Base-by-base conservation (phyloP, 2,113 vertebrate species). In the Beaufortia kweichowensis region DNA sequence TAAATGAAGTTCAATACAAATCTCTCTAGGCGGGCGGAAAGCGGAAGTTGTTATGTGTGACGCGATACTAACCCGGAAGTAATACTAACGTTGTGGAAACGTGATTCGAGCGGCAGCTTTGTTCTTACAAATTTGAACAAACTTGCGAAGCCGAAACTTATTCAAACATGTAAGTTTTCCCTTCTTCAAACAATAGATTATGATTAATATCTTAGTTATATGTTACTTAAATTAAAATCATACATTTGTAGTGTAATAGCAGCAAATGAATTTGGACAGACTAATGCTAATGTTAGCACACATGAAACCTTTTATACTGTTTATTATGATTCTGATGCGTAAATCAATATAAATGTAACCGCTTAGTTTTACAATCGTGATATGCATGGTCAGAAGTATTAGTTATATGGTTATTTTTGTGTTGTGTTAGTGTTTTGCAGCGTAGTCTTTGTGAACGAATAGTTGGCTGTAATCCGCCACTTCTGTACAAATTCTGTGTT, bases 251-350 rank as follows among this genome's bases (percentile, higher is more conserved):
- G 1, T 26, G 11, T 7, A 6, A 28, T 19, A 2, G 1, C 23
- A 4, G 21, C 23, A 28, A 43, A 3, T 33, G 15, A 14, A 56
- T 19, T 24, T 24, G 35, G 50, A 1, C 55, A 24, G 1, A 39
- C 24, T 48, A 12, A 46, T 61, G 57, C 71, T 74, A 74, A 48
- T 46, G 26, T 48, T 73, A 73, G 70, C 53, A 53, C 19, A 21
- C 56, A 61, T 4, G 21, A 24, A 15, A 21, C 6, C 23, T 31
- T n/a, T 41, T 41, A 53, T 43, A 17, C 31, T 24, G 68, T 15
- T 24, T 8, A 3, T 50, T 21, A 31, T 3, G 6, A 33, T n/a
- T 39, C 6, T 26, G 10, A 19, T 66, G 1, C n/a, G 3, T 41
- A 8, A 19, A 10, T 7, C 8, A 9, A 39, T 39, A 11, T 4